These are phyloP conservation scores for Synanthedon tipuliformis DNA, from an alignment of 2,888 invertebrate species.

Conservation along the genomic window DNA sequence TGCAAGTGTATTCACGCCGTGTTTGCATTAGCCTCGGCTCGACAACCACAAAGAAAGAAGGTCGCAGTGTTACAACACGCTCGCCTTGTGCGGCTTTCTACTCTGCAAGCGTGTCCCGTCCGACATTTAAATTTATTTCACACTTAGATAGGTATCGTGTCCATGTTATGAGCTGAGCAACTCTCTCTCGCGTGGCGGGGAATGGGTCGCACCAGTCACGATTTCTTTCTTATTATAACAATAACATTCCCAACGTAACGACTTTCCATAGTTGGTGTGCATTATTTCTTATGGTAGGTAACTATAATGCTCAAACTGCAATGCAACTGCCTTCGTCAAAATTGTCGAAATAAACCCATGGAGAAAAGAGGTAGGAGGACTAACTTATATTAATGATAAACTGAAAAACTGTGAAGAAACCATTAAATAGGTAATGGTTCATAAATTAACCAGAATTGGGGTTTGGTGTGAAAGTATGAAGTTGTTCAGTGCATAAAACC, in stretches of 20 bases:
- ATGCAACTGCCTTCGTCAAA: no score
- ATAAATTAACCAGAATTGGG: no score
- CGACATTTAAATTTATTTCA: slow-evolving; percentile 66
- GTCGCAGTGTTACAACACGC: slow-evolving; percentile 61
- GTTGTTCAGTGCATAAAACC: no score
- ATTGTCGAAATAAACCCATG: neutral
- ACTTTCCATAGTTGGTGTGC: slow-evolving; percentile 41
- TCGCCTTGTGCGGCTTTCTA: slow-evolving; percentile 68
- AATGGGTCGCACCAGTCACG: slow-evolving; percentile 52
- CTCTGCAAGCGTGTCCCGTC: slow-evolving; percentile 61
- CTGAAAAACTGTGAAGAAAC: no score
- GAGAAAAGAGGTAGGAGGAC: no score
- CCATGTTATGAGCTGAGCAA: slow-evolving; percentile 39
- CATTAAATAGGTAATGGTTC: no score
- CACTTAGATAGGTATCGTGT: slow-evolving; percentile 56
- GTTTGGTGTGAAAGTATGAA: no score
- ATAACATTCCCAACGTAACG: slow-evolving; percentile 29
- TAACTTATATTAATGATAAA: no score
- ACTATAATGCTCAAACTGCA: neutral
- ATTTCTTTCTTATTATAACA: slow-evolving; percentile 46
- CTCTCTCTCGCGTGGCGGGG: slow-evolving; percentile 56
- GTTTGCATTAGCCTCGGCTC: slow-evolving; percentile 58
- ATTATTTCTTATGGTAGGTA: slow-evolving; percentile 19
- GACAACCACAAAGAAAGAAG: slow-evolving; percentile 55
- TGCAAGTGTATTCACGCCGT: slow-evolving; percentile 34